phyloP scores from a whole-genome alignment of 2,113 vertebrate genomes.

The Prionailurus bengalensis region DNA sequence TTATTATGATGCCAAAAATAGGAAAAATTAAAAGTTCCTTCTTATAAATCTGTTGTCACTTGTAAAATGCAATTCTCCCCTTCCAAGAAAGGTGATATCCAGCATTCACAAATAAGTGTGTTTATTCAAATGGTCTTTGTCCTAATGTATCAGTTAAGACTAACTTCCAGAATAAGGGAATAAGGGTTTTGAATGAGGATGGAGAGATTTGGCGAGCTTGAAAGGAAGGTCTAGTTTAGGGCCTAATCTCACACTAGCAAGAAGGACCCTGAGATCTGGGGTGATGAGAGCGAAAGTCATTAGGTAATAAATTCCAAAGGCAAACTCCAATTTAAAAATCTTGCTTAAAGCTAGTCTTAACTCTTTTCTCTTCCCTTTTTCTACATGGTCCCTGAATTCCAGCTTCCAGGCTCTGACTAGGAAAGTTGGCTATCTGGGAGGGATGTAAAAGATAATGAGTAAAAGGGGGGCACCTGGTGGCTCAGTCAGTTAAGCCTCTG shows the following conservation, averaged over 20 bases:
- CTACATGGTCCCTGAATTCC: not conserved
- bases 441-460: not conserved
- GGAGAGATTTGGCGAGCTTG: not conserved
- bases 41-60: not conserved
- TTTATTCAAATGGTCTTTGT: not conserved
- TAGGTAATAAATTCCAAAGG: not conserved
- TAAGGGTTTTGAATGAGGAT: not conserved
- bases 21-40: constrained; percentile 19
- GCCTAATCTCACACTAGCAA: not conserved
- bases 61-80: not conserved
- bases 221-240: not conserved
- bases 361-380: not conserved
- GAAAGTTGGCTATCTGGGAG: not conserved
- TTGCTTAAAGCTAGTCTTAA: not conserved
- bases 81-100: not conserved
- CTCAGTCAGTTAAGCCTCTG: too few relatives aligned
- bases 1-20: not conserved
- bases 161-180: not conserved
- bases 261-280: not conserved
- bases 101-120: not conserved
- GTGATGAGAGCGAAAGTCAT: not conserved
- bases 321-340: not conserved
- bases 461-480: too few relatives aligned
- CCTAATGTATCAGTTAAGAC: not conserved
- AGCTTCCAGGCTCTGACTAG: not conserved